Conservation (phyloP, 2,888 invertebrate species). For the Rhamnusium bicolor region DNA sequence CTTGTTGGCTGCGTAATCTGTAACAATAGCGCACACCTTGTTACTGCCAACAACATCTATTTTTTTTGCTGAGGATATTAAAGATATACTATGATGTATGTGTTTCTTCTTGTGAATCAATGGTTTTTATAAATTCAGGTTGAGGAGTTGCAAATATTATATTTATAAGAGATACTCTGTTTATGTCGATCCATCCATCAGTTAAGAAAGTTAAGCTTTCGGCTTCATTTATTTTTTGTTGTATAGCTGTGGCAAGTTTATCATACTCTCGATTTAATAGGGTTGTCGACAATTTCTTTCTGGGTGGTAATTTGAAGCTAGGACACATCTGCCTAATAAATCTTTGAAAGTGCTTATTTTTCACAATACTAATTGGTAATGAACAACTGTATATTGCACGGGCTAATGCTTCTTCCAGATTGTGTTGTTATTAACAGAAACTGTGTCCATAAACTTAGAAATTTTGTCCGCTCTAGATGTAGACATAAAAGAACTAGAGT, state of each 20-base stretch:
- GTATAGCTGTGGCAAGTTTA: neutral
- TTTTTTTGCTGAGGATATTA: neutral
- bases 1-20: constrained; percentile 36
- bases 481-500: neutral
- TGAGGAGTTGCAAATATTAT: constrained; percentile 23
- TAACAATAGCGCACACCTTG: constrained; percentile 28
- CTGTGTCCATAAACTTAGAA: neutral
- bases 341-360: neutral
- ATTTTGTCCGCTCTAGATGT: neutral
- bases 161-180: constrained; percentile 22
- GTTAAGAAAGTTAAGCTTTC: neutral
- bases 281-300: neutral
- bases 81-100: constrained; percentile 31
- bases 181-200: constrained; percentile 28
- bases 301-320: neutral
- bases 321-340: neutral
- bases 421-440: neutral
- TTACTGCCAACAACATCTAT: constrained; percentile 16
- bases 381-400: constrained; percentile 7
- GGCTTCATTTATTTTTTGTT: neutral
- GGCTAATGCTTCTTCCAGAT: neutral
- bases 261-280: neutral
- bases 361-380: neutral
- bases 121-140: constrained; percentile 15
- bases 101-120: constrained; percentile 7